A percentile compares a stretch with the other conserved stretches of the same genome.
phyloP scores from a whole-genome alignment of 1,140 invertebrate species.

The Hylaeus volcanicus region DNA sequence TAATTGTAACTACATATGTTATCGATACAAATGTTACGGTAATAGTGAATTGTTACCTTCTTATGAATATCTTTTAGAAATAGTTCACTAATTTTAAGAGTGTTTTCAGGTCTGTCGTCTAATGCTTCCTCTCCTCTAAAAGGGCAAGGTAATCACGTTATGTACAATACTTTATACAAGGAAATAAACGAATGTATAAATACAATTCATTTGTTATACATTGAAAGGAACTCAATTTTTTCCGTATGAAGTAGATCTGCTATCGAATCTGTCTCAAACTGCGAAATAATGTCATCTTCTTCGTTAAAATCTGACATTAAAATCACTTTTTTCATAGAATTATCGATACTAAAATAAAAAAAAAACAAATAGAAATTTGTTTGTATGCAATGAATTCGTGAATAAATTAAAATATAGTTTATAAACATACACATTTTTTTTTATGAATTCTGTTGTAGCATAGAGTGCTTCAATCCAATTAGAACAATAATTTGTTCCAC shows the following conservation, averaged over 20 bases:
- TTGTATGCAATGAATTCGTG: background rate
- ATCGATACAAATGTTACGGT: slow-evolving; percentile 1
- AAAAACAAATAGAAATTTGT: background rate
- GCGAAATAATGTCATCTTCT: slow-evolving; percentile 40
- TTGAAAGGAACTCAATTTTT: slow-evolving; percentile 45
- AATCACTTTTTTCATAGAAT: slow-evolving; percentile 29
- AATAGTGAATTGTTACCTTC: slow-evolving; percentile 40
- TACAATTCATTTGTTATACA: slow-evolving; percentile 40
- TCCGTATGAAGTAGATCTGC: slow-evolving; percentile 4
- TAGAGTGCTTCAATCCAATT: slow-evolving; percentile 64
- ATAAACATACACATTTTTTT: slow-evolving; percentile 52
- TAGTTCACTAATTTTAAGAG: slow-evolving; percentile 31
- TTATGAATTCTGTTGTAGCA: slow-evolving; percentile 52
- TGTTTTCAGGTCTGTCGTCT: slow-evolving; percentile 19
- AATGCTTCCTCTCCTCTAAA: slow-evolving; percentile 49
- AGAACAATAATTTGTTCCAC: slow-evolving; percentile 35
- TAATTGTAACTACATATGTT: background rate
- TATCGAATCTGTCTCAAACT: slow-evolving; percentile 49
- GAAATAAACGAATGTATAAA: background rate
- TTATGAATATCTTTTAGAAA: slow-evolving; percentile 41
- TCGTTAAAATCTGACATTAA: slow-evolving; percentile 63
- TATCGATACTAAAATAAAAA: slow-evolving; percentile 51
- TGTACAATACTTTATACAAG: background rate
- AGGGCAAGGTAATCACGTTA: slow-evolving; percentile 22
- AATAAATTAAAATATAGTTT: slow-evolving; percentile 14